Base-by-base conservation (phyloP, 2,888 invertebrate species). In the Saturnia japonica region DNA sequence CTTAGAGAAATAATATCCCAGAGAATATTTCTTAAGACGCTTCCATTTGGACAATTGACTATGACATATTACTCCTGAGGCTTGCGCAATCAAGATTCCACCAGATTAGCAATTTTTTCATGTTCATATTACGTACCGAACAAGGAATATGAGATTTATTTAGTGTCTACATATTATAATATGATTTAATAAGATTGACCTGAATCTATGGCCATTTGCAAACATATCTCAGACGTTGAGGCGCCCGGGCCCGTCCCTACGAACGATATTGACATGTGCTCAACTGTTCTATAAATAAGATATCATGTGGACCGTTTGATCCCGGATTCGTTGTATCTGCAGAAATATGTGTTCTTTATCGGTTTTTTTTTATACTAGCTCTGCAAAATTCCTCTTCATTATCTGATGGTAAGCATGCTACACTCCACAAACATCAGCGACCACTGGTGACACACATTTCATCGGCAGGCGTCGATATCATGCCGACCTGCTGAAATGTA, bases 221-320 rank as follows among this genome's bases (percentile, higher is more conserved):
- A 71, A 71, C 69, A 71, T 71, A 69, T 60, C 47, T 69, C 67
- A 71, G 71, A 71, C 71, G 19, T 22, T 16, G 60, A 57, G 69
- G 69, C 71, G 71, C 71, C 69, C 47, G 69, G 69, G 71, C 71
- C 69, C 47, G 67, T 71, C 67, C 45, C 12, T 62, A 62, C 16
- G 62, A 34, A 16, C 62, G 34, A 62, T 64, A 64, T 64, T 64
- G 64, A 64, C 64, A 64, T 64, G 64, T 64, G n/a, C 64, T 64
- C 40, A 64, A 64, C 64, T 22, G 40, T 62, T 16, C 62, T 34
- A 62, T 34, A 40, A 64, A 34, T 64, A 64, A n/a, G 22, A 64
- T 64, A 64, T 64, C 22, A 40, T n/a, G 40, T 40, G n/a, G 64
- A 28, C 62, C 19, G 34, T 62, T 54, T 22, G 54, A 60, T 60